These are phyloP conservation scores for Cydia pomonella DNA, from an alignment of 1,140 invertebrate genomes.

Conservation along the genomic window DNA sequence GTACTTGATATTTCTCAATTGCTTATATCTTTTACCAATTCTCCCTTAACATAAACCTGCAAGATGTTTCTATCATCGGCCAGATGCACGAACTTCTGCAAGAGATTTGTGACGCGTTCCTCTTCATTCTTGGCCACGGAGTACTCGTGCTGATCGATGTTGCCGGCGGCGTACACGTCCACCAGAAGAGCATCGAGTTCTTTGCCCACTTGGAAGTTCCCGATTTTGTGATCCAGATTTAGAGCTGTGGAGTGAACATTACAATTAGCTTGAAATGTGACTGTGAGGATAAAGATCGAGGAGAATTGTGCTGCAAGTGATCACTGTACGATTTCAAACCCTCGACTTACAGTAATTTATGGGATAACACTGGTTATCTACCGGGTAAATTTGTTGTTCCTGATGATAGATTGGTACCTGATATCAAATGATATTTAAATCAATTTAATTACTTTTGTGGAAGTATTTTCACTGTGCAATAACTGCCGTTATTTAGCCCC, in stretches of 20 bases:
- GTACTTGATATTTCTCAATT: slow-evolving; percentile 15
- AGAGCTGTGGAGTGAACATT: slow-evolving; percentile 86
- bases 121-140: slow-evolving; percentile 44
- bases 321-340: no score
- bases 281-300: no score
- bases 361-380: no score
- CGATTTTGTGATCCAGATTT: slow-evolving; percentile 86
- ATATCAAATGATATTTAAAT: no score
- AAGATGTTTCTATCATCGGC: slow-evolving; percentile 93
- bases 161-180: slow-evolving; percentile 81
- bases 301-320: no score
- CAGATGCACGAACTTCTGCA: slow-evolving; percentile 91
- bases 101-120: slow-evolving; percentile 79
- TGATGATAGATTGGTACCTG: no score
- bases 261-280: slow-evolving; percentile 5
- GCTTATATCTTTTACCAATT: slow-evolving; percentile 62
- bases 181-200: slow-evolving; percentile 92
- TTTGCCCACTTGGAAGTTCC: slow-evolving; percentile 90
- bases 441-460: no score
- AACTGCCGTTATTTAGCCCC: no score
- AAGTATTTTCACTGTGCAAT: no score
- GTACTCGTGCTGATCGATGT: slow-evolving; percentile 80
- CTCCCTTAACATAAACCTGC: slow-evolving; percentile 88
- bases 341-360: no score
- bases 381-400: no score